phyloP scores from a whole-genome alignment of 2,113 vertebrate genomes.

The Petroica traversi region DNA sequence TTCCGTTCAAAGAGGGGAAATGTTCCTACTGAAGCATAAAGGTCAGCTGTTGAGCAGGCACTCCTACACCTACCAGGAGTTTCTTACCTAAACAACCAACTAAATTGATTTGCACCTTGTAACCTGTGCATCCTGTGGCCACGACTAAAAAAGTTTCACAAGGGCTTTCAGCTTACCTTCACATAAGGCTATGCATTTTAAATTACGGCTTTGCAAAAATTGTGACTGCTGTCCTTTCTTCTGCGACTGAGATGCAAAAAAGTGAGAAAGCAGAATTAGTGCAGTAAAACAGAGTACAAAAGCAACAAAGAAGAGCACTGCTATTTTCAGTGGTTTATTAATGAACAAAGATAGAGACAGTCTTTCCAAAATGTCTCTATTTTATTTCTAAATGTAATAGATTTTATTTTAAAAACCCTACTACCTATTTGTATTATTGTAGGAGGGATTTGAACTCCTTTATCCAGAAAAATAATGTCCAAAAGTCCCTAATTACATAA shows the following conservation, averaged over 20 bases:
- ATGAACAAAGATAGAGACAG: background rate
- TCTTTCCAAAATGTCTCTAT: background rate
- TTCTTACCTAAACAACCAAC: background rate
- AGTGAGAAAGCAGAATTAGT: slow-evolving; percentile 17
- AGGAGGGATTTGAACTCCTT: background rate
- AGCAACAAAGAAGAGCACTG: background rate
- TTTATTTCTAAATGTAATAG: background rate
- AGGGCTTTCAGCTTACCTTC: slow-evolving; percentile 81
- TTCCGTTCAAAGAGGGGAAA: background rate
- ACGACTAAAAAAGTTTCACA: background rate
- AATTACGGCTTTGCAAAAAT: slow-evolving; percentile 90
- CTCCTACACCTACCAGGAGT: background rate
- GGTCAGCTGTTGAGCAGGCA: background rate
- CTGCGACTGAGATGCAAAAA: slow-evolving; percentile 79
- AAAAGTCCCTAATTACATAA: background rate
- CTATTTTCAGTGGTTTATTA: background rate
- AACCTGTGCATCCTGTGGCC: background rate
- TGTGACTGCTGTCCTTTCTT: slow-evolving; percentile 90
- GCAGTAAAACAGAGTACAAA: background rate
- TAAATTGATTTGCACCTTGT: background rate
- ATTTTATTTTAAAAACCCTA: background rate
- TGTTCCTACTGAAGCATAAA: background rate
- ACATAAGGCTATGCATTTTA: slow-evolving; percentile 95
- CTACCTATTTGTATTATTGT: background rate
- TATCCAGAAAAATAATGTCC: background rate